Evolutionary conservation across 2,797 vertebrate genomes (phyloP), one percentile per base, ranked within the genome.

Genomic region (Liasis olivaceus): DNA sequence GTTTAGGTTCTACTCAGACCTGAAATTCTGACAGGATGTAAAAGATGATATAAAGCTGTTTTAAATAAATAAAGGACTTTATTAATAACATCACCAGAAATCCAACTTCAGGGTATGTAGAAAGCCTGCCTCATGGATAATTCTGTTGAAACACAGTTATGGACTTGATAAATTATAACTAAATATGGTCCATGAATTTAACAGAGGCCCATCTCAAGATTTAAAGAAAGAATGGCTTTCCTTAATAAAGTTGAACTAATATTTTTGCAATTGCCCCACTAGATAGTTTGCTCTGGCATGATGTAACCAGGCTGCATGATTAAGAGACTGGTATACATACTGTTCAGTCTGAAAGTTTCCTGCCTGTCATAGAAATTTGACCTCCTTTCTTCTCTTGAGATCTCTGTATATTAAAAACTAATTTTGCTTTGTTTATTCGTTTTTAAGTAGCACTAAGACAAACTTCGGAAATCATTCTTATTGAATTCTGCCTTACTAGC

Each of bases 381-480:
- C 88, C 88, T 89, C 24, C 5, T 93, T 91, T 92, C 28, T 77
- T 54, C 36, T 22, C 36, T 90, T 77, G 56, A n/a, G 88, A 95
- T 90, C 84, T 89, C 51, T 90, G 28, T 11, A 15, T 90, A 31
- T 63, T 5, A 2, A 58, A 72, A 93, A 24, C 87, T 64, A 7
- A 1, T n/a, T 95, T 93, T 91, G 24, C 51, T 28, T 90, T 14
- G 0, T 4, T 93, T 90, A 81, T 88, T 84, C 15, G 8, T 89
- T 81, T 89, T 28, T 56, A 84, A 62, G 47, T 5, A 87, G 31
- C 20, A 92, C 12, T 15, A 12, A 63, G 54, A 28, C 54, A 72
- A 90, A 17, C 31, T 66, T 66, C n/a, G 60, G 64, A 59, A 95
- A 87, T 8, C 60, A 5, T 89, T 92, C 31, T 89, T 56, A 51